Conservation (phyloP, 2,113 vertebrate genomes). For the Barnardius zonarius region DNA sequence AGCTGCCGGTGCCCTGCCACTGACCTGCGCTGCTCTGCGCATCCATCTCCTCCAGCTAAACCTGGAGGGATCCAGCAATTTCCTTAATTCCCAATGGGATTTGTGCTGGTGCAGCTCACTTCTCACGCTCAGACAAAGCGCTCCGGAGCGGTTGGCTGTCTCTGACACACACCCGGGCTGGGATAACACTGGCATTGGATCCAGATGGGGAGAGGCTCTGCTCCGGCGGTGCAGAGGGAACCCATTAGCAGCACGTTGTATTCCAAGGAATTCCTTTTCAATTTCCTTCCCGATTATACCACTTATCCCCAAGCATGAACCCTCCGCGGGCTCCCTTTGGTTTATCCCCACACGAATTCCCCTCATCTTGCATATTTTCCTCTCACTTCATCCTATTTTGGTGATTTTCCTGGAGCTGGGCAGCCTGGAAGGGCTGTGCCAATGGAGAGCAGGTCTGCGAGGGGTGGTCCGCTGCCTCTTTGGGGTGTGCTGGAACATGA, state of each 20-base stretch:
- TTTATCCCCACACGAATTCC: background rate
- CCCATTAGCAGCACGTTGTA: background rate
- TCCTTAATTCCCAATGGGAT: background rate
- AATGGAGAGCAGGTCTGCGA: background rate
- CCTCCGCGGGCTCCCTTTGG: background rate
- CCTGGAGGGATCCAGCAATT: background rate
- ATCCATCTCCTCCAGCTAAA: background rate
- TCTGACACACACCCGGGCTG: background rate
- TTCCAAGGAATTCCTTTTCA: constrained; percentile 20
- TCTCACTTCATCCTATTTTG: background rate
- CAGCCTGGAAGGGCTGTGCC: background rate
- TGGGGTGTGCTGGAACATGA: background rate
- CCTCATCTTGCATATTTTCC: background rate
- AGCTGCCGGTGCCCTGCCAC: background rate
- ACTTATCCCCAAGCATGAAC: background rate
- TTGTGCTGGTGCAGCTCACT: background rate
- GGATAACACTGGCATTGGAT: background rate
- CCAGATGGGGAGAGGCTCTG: background rate
- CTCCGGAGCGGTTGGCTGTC: background rate
- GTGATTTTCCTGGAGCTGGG: background rate
- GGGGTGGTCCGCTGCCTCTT: background rate
- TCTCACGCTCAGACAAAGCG: background rate
- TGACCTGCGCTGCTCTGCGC: background rate
- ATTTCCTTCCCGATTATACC: background rate
- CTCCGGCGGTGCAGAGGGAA: background rate